phyloP scores from a whole-genome alignment of 2,113 vertebrate genomes.

The Ariopsis seemanni region DNA sequence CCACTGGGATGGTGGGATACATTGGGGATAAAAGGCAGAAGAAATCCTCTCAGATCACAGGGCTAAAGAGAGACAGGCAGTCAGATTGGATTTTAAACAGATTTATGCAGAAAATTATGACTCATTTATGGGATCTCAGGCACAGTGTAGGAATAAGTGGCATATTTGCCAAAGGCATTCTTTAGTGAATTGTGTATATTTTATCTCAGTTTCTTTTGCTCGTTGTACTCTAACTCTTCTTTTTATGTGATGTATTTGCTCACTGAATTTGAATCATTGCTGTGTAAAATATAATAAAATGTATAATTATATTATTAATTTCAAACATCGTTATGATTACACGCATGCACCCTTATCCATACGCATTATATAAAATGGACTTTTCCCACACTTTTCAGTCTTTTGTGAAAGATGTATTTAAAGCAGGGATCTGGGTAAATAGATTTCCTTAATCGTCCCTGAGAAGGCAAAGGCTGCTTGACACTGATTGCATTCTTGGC shows the following conservation, averaged over 20 bases:
- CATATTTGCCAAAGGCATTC: background rate
- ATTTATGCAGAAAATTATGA: conserved; percentile 41
- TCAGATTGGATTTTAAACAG: conserved; percentile 24
- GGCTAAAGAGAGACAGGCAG: conserved; percentile 34
- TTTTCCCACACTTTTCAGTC: background rate
- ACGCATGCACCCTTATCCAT: background rate
- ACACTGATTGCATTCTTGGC: conserved; percentile 68
- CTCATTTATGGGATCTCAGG: conserved; percentile 28
- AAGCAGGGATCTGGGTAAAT: conserved; percentile 58
- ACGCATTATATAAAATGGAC: conserved; percentile 13
- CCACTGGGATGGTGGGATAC: conserved; percentile 7
- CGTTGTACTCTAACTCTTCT: background rate
- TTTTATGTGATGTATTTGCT: background rate
- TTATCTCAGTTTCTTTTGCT: background rate
- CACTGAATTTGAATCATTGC: background rate
- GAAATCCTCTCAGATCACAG: conserved; percentile 35
- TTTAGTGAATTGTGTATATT: background rate
- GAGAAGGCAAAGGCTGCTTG: conserved; percentile 59
- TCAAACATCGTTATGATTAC: conserved; percentile 10
- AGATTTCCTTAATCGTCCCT: conserved; percentile 68
- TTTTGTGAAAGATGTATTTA: conserved; percentile 28
- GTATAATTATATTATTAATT: background rate
- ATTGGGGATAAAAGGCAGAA: conserved; percentile 36
- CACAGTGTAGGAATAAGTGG: conserved; percentile 33
- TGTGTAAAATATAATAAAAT: background rate